Percentiles rank a stretch among this genome's conserved stretches.
Evolutionary conservation across 2,888 invertebrate genomes (phyloP).

Genomic region (Leucoma salicis): DNA sequence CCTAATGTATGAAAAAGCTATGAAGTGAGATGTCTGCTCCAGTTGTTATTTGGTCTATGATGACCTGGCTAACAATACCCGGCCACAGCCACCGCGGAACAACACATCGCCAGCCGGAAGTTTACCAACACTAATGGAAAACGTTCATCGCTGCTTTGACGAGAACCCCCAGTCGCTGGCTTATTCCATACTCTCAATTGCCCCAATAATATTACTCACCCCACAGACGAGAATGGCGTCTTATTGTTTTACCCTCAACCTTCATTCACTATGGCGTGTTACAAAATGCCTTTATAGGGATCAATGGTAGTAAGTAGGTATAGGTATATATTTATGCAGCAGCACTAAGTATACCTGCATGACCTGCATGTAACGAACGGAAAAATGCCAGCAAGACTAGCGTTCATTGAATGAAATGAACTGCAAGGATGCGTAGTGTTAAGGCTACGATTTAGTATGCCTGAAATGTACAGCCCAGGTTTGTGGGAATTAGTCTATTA

Average conservation of each 20-base stretch:
- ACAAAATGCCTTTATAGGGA: background rate
- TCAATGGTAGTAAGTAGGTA: too few species aligned
- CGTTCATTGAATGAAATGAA: too few species aligned
- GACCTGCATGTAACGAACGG: too few species aligned
- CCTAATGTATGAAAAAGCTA: too few species aligned
- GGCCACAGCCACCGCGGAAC: constrained; percentile 44
- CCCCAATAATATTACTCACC: constrained; percentile 29
- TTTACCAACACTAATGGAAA: constrained; percentile 62
- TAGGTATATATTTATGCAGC: too few species aligned
- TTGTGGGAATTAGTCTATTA: too few species aligned
- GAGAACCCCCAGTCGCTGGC: constrained; percentile 37
- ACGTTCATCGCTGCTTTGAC: constrained; percentile 54
- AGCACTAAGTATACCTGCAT: too few species aligned
- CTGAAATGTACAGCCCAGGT: too few species aligned
- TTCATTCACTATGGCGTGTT: background rate
- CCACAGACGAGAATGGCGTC: constrained; percentile 16
- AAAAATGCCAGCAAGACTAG: too few species aligned
- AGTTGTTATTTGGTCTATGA: background rate
- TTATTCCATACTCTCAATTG: constrained; percentile 18
- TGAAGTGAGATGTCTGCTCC: too few species aligned
- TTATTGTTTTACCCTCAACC: constrained; percentile 11
- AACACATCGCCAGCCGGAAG: constrained; percentile 72
- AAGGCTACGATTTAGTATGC: too few species aligned
- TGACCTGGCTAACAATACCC: background rate
- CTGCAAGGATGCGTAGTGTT: too few species aligned